phyloP scores from a whole-genome alignment of 1,140 invertebrate genomes.

The Oreohelix idahoensis region DNA sequence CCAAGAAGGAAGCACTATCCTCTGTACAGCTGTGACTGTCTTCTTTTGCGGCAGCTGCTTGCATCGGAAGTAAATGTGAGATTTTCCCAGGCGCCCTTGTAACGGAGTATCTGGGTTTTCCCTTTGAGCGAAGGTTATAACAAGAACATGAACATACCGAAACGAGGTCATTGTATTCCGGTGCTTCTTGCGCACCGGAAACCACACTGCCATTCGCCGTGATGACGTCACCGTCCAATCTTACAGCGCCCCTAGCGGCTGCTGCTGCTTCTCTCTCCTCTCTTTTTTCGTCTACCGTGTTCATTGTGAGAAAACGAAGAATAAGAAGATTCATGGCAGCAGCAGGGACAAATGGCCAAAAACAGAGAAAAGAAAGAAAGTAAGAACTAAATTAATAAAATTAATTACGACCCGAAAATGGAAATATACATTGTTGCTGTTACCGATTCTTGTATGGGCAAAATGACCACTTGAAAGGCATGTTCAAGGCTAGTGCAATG shows the following conservation, averaged over 20 bases:
- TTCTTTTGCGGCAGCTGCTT: constrained; percentile 68
- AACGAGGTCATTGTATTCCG: constrained; percentile 77
- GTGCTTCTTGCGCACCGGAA: constrained; percentile 68
- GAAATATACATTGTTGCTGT: too few relatives aligned
- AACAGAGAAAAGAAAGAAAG: too few relatives aligned
- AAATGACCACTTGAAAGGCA: too few relatives aligned
- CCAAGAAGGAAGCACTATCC: constrained; percentile 57
- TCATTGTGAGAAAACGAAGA: constrained; percentile 98
- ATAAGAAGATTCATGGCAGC: constrained; percentile 98
- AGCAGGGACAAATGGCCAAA: too few relatives aligned
- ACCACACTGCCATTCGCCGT: constrained; percentile 77
- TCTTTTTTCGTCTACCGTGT: constrained; percentile 93
- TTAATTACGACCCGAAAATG: too few relatives aligned
- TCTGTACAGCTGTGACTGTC: constrained; percentile 60
- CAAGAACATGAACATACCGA: constrained; percentile 89
- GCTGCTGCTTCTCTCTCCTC: constrained; percentile 87
- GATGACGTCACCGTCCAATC: constrained; percentile 94
- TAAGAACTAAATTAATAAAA: too few relatives aligned
- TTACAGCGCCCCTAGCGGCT: constrained; percentile 82
- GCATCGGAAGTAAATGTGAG: constrained; percentile 80
- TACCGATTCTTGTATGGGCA: too few relatives aligned
- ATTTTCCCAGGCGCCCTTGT: constrained; percentile 82
- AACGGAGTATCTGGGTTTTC: constrained; percentile 77
- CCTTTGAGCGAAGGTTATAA: constrained; percentile 76
- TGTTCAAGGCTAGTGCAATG: too few relatives aligned